Evolutionary conservation across 2,888 invertebrate genomes (phyloP).

Genomic region (Drosophila fulvimacula): DNA sequence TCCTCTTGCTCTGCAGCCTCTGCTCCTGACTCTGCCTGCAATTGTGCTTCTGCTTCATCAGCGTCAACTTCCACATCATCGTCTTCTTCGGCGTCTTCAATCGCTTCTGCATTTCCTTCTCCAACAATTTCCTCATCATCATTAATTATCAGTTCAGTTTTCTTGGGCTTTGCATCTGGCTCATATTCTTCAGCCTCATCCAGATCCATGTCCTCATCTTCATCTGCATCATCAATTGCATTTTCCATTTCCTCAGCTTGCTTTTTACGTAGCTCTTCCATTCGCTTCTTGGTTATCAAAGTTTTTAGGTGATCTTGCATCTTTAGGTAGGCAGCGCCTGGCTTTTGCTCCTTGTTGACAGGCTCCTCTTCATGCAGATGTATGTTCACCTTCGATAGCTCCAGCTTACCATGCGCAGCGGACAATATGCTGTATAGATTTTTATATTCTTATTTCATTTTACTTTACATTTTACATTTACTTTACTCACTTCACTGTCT

Average conservation of each 20-base stretch:
- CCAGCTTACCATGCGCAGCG: conserved; percentile 85
- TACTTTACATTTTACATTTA: no score
- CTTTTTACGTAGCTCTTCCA: conserved; percentile 88
- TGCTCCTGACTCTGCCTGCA: conserved; percentile 72
- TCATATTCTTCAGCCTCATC: conserved; percentile 83
- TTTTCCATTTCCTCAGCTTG: conserved; percentile 85
- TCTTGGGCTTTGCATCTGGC: conserved; percentile 65
- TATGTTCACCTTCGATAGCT: conserved; percentile 82
- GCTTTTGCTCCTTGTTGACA: conserved; percentile 85
- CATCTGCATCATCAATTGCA: conserved; percentile 79
- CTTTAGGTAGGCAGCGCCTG: conserved; percentile 90
- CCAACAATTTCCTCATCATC: conserved; percentile 66
- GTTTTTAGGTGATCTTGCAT: conserved; percentile 90
- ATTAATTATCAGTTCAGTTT: conserved; percentile 48
- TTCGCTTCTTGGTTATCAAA: conserved; percentile 89
- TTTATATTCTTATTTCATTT: no score
- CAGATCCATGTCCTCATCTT: conserved; percentile 68
- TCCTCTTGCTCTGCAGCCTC: conserved; percentile 53
- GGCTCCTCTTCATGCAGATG: conserved; percentile 74
- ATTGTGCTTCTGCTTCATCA: conserved; percentile 33
- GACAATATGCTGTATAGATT: conserved; percentile 83
- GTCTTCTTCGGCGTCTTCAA: conserved; percentile 76
- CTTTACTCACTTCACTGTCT: conserved; percentile 84
- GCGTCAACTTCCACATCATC: conserved; percentile 84
- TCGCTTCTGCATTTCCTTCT: conserved; percentile 69